Evolutionary conservation across 2,113 vertebrate species (phyloP).

Genomic region (Dasyurus viverrinus): DNA sequence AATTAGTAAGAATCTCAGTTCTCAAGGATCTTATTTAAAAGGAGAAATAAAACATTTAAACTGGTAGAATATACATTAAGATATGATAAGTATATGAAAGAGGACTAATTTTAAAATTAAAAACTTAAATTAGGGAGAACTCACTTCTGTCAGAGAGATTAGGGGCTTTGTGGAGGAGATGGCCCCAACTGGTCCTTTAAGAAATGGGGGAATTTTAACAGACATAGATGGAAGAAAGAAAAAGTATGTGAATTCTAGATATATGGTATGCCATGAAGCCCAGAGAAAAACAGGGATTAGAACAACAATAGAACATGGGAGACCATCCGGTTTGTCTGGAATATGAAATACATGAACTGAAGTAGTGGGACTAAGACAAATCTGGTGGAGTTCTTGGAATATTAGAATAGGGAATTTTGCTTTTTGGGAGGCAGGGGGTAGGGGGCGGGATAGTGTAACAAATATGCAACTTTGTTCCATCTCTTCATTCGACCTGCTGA

Average conservation of each 20-base stretch:
- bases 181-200: background rate
- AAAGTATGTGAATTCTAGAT: background rate
- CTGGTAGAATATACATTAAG: background rate
- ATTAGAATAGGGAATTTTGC: background rate
- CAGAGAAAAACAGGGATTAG: background rate
- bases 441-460: background rate
- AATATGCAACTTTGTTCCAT: background rate
- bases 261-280: background rate
- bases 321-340: background rate
- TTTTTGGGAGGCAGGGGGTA: background rate
- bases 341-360: background rate
- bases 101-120: background rate
- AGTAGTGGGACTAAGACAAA: background rate
- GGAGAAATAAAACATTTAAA: background rate
- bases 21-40: background rate
- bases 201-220: background rate
- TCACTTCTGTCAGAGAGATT: background rate
- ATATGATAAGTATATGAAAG: background rate
- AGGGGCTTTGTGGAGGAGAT: background rate
- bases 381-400: background rate
- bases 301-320: background rate
- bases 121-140: background rate
- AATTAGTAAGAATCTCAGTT: background rate
- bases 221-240: background rate
- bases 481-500: slow-evolving; percentile 5